Percentiles rank a stretch among this genome's conserved stretches.
Evolutionary conservation across 2,113 vertebrate genomes (phyloP).

Genomic region (Pituophis catenifer): DNA sequence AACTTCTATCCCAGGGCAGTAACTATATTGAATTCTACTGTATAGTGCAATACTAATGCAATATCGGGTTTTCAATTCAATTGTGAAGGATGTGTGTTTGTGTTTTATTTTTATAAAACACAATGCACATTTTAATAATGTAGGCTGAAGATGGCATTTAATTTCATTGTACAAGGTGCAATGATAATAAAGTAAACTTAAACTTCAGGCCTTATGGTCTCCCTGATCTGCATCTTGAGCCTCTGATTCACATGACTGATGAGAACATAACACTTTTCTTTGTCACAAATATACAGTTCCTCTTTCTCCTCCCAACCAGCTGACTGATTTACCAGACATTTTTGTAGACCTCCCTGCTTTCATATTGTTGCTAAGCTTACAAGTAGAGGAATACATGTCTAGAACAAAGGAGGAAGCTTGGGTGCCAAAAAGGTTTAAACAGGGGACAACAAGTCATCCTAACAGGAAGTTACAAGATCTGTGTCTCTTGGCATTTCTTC

Average conservation of each 20-base stretch:
- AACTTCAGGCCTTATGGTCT: not conserved
- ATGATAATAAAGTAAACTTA: no score
- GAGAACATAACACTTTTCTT: not conserved
- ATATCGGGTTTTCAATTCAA: no score
- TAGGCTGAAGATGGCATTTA: no score
- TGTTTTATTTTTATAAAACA: no score
- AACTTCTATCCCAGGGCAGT: no score
- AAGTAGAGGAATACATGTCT: conserved; percentile 43
- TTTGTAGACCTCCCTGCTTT: not conserved
- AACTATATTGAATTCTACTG: no score
- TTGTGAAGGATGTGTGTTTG: no score
- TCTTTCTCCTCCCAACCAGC: no score
- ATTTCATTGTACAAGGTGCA: no score
- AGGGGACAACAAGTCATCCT: conserved; percentile 48
- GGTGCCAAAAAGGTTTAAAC: conserved; percentile 57
- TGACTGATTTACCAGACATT: not conserved
- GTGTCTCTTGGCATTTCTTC: conserved; percentile 61
- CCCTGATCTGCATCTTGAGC: not conserved
- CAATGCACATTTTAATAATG: no score
- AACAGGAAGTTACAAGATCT: conserved; percentile 52
- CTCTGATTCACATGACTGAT: not conserved
- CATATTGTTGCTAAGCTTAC: conserved; percentile 29
- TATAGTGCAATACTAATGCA: no score
- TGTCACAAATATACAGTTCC: not conserved
- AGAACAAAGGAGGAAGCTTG: conserved; percentile 59